Evolutionary conservation across 1,140 invertebrate species (phyloP), one percentile per base, ranked within the genome.

Genomic region (Caligus rogercresseyi): DNA sequence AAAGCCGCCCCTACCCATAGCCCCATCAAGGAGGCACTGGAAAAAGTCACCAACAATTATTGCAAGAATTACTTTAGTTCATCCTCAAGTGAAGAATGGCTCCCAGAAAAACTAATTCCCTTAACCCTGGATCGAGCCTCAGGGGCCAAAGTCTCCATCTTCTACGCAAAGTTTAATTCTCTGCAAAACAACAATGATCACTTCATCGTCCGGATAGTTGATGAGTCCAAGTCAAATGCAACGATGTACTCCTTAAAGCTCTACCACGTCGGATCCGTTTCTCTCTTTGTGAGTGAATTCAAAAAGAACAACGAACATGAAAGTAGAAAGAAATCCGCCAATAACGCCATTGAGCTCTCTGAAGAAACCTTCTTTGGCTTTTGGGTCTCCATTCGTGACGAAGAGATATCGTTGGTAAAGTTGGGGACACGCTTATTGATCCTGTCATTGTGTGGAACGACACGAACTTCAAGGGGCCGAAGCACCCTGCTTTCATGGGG

Each of bases 211-310:
- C 18, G 61, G 19, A 19, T 63, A 21, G 24, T 63, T 3, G 52
- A 55, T 51, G 23, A 21, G 26, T 15, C 24, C 25, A 54, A 55
- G 26, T 21, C 16, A 15, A 63, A 63, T 25, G 20, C n/a, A n/a
- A 63, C 61, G 18, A 63, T 63, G 61, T 63, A 63, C 52, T 23
- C 51, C 43, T 21, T 63, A 15, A 63, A 63, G 25, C 18, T 55
- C 1, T 63, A 21, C 19, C 18, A 51, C n/a, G 61, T 63, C 24
- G 61, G 61, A 1, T 57, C 61, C n/a, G 52, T 63, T 14, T 59
- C 52, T 4, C 16, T 63, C 15, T 60, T 60, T 43, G 26, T 60
- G 24, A 26, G 23, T 25, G 25, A 60, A 31, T 31, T 25, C 18
- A 25, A 60, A 43, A 19, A 18, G 15, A 21, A 25, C n/a, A 23